A percentile compares a stretch with the other conserved stretches of the same genome.
Evolutionary conservation across 2,113 vertebrate genomes (phyloP).

Genomic region (Maccullochella peelii): DNA sequence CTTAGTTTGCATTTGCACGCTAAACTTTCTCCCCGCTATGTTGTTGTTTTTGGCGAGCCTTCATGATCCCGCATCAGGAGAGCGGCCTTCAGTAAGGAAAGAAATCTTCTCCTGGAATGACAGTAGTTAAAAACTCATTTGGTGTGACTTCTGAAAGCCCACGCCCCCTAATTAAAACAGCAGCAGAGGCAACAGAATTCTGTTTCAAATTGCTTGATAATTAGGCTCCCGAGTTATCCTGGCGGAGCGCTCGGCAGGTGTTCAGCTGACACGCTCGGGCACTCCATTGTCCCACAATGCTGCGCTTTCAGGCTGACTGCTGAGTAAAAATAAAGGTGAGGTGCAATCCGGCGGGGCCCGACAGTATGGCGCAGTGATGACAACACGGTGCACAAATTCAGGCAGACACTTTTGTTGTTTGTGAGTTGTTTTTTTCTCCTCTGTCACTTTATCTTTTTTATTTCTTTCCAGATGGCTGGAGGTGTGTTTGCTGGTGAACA

Average conservation of each 20-base stretch:
- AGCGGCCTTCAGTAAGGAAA: constrained; percentile 51
- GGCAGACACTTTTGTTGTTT: constrained; percentile 1
- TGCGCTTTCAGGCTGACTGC: constrained; percentile 43
- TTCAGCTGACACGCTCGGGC: constrained; percentile 55
- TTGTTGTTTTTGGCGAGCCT: constrained; percentile 54
- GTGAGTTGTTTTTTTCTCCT: background rate
- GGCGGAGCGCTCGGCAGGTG: constrained; percentile 70
- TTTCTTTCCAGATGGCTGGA: background rate
- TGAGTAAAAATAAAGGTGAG: constrained; percentile 41
- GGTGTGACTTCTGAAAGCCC: constrained; percentile 76
- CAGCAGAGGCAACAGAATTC: constrained; percentile 62
- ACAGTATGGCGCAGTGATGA: background rate
- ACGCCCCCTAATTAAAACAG: constrained; percentile 77
- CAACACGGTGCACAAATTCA: background rate
- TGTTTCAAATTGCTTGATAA: constrained; percentile 79
- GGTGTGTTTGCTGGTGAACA: background rate
- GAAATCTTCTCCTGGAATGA: constrained; percentile 63
- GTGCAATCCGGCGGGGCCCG: background rate
- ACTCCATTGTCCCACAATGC: constrained; percentile 39
- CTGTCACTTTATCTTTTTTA: background rate
- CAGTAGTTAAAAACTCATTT: constrained; percentile 81
- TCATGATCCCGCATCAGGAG: constrained; percentile 51
- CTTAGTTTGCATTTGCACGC: constrained; percentile 25
- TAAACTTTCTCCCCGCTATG: constrained; percentile 23
- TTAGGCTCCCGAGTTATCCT: constrained; percentile 70